Evolutionary conservation across 1,140 invertebrate genomes (phyloP).

Genomic region (Lucilia sericata): DNA sequence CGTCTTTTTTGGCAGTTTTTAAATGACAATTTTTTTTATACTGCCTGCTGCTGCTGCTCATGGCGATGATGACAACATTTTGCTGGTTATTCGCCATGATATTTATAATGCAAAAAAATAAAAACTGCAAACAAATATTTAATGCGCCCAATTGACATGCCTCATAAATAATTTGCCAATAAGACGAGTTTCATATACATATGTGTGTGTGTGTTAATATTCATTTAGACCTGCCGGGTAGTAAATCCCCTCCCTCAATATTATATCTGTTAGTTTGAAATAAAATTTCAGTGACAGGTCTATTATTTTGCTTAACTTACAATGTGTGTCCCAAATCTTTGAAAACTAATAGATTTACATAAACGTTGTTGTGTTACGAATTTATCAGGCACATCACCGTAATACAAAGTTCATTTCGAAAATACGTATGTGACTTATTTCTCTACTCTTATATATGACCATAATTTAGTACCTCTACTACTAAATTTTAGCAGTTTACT

Average conservation of each 20-base stretch:
- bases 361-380: not conserved
- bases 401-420: not conserved
- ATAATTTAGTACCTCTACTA: not conserved
- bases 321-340: not conserved
- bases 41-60: not conserved
- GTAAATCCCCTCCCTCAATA: too few relatives aligned
- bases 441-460: not conserved
- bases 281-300: too few relatives aligned
- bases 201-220: too few relatives aligned
- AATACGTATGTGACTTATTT: not conserved
- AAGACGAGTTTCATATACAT: not conserved
- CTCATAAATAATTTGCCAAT: not conserved
- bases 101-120: not conserved
- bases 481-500: too few relatives aligned
- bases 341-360: not conserved
- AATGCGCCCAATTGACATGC: conserved; percentile 21
- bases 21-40: not conserved
- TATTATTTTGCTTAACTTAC: too few relatives aligned
- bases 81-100: not conserved
- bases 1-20: not conserved
- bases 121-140: not conserved
- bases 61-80: not conserved
- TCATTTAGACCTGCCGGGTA: too few relatives aligned
- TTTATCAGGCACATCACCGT: not conserved
- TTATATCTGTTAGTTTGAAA: too few relatives aligned